Base-by-base conservation (phyloP, 2,888 invertebrate genomes). In the Tachina grossa region DNA sequence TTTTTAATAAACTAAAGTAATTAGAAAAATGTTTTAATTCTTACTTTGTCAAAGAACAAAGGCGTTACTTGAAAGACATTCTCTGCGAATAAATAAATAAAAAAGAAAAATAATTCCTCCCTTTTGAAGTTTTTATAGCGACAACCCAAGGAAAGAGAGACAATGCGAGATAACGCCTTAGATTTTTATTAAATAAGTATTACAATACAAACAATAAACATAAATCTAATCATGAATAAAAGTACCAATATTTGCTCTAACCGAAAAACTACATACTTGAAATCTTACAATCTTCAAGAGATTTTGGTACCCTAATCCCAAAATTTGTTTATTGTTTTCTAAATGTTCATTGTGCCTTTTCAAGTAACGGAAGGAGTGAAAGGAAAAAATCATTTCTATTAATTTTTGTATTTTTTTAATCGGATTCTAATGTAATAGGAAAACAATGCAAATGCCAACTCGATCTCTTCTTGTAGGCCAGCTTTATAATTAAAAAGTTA, bases 191-290 rank as follows among this genome's bases (percentile, higher is more conserved):
- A 39, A 57, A 47, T 55, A 53, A n/a, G 19, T 55, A 22, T 5
- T 59, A 49, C 22, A 45, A 31, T 10, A n/a, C 51, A 43, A 53
- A 51, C 51, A 59, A 72, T 68, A 68, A 74, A 61, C 55, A 63
- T 57, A 51, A 63, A 63, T 74, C 74, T 59, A 14, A 6, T 81
- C 75, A 81, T 81, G 74, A 75, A 81, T 80, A 74, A 68, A 81
- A 80, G 22, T 80, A 68, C 51, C 80, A 84, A 76, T 80, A 84
- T 80, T 80, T 80, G 43, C 72, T 85, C 74, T 74, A 82, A 51
- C 59, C 71, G 75, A 31, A 9, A 10, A 47, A 31, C 31, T 65
- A n/a, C 9, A 47, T 51, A 77, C 71, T 71, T 77, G 77, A 83
- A 65, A 77, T 59, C 31, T 31, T 31, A 65, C 22, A 83, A 83